A percentile compares a stretch with the other conserved stretches of the same genome.
Evolutionary conservation across 2,797 vertebrate species (phyloP).

Genomic region (Poecilia velifera): DNA sequence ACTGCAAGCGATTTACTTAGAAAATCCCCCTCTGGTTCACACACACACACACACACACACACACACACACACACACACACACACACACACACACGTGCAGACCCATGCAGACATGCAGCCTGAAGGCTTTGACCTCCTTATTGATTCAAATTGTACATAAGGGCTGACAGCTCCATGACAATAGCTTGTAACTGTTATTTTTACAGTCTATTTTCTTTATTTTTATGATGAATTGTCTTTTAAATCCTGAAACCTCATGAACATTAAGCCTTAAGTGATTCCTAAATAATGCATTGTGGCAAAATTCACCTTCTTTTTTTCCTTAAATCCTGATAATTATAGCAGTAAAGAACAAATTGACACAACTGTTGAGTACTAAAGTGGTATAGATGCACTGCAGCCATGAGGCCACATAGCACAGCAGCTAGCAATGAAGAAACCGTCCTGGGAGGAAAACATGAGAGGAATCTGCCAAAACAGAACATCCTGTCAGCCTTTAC

Average conservation of each 20-base stretch:
- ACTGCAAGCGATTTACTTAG: slow-evolving; percentile 57
- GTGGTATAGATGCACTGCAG: slow-evolving; percentile 50
- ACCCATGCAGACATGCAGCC: slow-evolving; percentile 50
- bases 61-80: slow-evolving; percentile 25
- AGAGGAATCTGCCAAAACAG: slow-evolving; percentile 53
- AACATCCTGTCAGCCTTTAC: slow-evolving; percentile 21
- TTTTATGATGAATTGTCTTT: slow-evolving; percentile 20
- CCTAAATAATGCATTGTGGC: slow-evolving; percentile 45
- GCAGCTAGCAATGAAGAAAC: slow-evolving; percentile 42
- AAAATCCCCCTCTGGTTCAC: slow-evolving; percentile 68
- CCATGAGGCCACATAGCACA: slow-evolving; percentile 35
- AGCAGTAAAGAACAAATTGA: slow-evolving; percentile 25
- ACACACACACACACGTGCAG: slow-evolving; percentile 26
- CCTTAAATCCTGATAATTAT: slow-evolving; percentile 22
- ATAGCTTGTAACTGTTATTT: slow-evolving; percentile 25
- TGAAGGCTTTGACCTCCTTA: slow-evolving; percentile 68
- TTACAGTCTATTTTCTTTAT: slow-evolving; percentile 19
- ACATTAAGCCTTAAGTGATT: slow-evolving; percentile 56
- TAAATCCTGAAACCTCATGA: slow-evolving; percentile 38
- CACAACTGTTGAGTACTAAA: slow-evolving; percentile 43
- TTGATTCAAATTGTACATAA: slow-evolving; percentile 37
- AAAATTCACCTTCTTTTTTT: slow-evolving; percentile 31
- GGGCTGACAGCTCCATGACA: slow-evolving; percentile 30
- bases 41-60: slow-evolving; percentile 24
- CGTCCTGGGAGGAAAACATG: slow-evolving; percentile 33